Evolutionary conservation across 2,797 vertebrate species (phyloP), one percentile per base, ranked within the genome.

Genomic region (Hoplostethus atlanticus): DNA sequence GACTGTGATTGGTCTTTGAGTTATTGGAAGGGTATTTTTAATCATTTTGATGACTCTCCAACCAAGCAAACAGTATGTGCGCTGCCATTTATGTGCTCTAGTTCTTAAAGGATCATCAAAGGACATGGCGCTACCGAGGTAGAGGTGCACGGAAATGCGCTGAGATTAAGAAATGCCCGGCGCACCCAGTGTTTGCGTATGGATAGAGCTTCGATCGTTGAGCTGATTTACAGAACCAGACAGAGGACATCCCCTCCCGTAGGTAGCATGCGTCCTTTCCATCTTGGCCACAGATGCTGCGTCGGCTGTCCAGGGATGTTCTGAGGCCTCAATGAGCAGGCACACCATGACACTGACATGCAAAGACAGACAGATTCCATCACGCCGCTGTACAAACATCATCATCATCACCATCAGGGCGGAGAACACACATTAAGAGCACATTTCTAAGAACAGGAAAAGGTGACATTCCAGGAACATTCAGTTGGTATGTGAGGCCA

Each of bases 71-170:
- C 71, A 69, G 62, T 73, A 77, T 51, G 51, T n/a, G 42, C 67
- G 28, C 9, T 7, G 67, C 54, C 64, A 25, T 67, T 65, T 25
- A 36, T 72, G 68, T 47, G 76, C 76, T 79, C 73, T 56, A 76
- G 64, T 83, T 82, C 77, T 73, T 64, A 69, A 53, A 68, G 66
- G 68, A 68, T 76, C 82, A 77, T 86, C 79, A 86, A 74, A 74
- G 61, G 60, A 47, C 44, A 77, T 42, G 61, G 52, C 38, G 60
- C 63, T 72, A 12, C 40, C 2, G 11, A 3, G 40, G 9, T 42
- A 12, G 7, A 83, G 69, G 58, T 65, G 80, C 81, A 77, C 75
- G 77, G 51, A 68, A 84, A 80, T 81, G 68, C 78, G 71, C 66
- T 61, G 25, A 70, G 73, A 53, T 68, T 80, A 84, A 57, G 65